Base-by-base conservation (phyloP, 2,113 vertebrate genomes). In the Odobenus rosmarus region DNA sequence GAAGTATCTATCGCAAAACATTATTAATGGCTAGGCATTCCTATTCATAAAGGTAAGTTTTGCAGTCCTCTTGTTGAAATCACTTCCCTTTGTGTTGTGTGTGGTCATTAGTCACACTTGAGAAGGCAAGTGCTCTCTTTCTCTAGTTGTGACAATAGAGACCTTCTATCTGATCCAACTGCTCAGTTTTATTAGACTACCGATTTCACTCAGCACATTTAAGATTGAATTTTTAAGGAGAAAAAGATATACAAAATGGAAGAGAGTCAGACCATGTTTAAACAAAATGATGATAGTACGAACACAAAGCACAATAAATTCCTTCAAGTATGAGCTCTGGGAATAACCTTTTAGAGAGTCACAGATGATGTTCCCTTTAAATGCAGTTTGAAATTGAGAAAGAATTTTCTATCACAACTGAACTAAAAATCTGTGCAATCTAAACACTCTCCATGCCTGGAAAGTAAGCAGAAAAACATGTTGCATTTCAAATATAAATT, bases 211-310 rank as follows among this genome's bases (percentile, higher is more conserved):
- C 57, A 95, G 31, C 81, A 90, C 7, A 88, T 76, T 93, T 42
- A 76, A 97, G 39, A 39, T 28, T 64, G 59, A 85, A 90, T 84
- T 88, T 91, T 95, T 84, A 95, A 93, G 15, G 36, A 59, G 55
- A 53, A 85, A 36, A 33, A 74, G 23, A 89, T 88, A 85, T 21
- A 53, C 4, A 33, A 85, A 85, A 14, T 81, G 46, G 24, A 77
- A 95, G 13, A 87, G 5, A n/a, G 23, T 19, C 7, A 89, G 46
- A 46, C 82, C 16, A 1, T 59, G 28, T 69, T 88, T 84, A 33
- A 96, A 72, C 21, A 96, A 76, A 36, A 62, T 36, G 76, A 93
- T 42, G 9, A 62, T 6, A 71, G 42, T 55, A 5, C 5, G 64
- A 91, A 88, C 28, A 72, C 49, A 74, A 97, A 67, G 19, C 64